Percentiles rank a stretch among this genome's conserved stretches.
phyloP scores from a whole-genome alignment of 2,888 invertebrate genomes.

The Zaprionus bogoriensis region DNA sequence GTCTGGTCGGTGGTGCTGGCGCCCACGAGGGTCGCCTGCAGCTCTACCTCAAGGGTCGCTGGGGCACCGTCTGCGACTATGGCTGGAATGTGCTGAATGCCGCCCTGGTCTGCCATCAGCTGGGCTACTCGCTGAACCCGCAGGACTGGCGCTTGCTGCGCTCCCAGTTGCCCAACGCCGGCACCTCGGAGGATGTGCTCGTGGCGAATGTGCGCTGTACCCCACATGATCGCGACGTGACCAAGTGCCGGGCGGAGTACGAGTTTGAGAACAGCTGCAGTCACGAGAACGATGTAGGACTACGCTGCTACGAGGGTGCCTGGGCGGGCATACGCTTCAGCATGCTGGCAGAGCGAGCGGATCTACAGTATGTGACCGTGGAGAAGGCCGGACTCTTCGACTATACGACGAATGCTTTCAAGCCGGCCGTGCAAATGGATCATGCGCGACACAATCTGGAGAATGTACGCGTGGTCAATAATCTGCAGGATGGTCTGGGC shows the following conservation, averaged over 20 bases:
- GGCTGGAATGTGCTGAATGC: slow-evolving; percentile 97
- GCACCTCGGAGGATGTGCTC: slow-evolving; percentile 89
- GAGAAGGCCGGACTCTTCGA: slow-evolving; percentile 97
- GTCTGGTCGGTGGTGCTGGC: slow-evolving; percentile 91
- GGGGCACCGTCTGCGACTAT: slow-evolving; percentile 99
- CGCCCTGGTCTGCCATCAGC: slow-evolving; percentile 96
- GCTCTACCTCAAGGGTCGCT: slow-evolving; percentile 91
- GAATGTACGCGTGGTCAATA: slow-evolving; percentile 91
- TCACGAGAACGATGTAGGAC: slow-evolving; percentile 93
- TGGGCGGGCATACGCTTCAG: slow-evolving; percentile 98
- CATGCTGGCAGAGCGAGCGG: slow-evolving; percentile 92
- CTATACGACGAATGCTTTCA: slow-evolving; percentile 93
- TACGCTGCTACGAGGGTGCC: slow-evolving; percentile 93
- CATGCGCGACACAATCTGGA: slow-evolving; percentile 92
- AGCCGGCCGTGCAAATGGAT: slow-evolving; percentile 94
- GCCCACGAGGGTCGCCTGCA: slow-evolving; percentile 94
- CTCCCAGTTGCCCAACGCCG: slow-evolving; percentile 91
- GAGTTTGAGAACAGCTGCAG: slow-evolving; percentile 95
- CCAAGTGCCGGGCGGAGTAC: slow-evolving; percentile 92
- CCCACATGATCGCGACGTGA: slow-evolving; percentile 94
- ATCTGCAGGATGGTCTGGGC: slow-evolving; percentile 96
- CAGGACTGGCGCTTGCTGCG: slow-evolving; percentile 94
- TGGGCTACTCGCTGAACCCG: slow-evolving; percentile 96
- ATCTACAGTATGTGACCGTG: slow-evolving; percentile 93
- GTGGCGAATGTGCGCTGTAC: slow-evolving; percentile 95